Percentiles rank a stretch among this genome's conserved stretches.
Conservation (phyloP, 2,797 vertebrate species). For the Delichon dasypus region DNA sequence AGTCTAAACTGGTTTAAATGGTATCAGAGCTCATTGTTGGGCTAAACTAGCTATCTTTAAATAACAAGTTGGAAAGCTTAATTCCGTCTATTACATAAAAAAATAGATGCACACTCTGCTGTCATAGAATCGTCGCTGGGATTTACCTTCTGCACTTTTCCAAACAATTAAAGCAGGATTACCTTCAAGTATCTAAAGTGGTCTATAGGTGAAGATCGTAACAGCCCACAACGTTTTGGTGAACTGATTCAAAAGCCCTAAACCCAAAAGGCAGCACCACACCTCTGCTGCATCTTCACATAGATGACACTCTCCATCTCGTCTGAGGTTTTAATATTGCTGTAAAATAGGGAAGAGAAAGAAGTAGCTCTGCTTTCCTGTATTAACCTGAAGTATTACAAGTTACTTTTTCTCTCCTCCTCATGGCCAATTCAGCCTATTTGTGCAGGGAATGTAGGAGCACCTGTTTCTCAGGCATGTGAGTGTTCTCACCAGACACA, state of each 20-base stretch:
- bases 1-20: neutral
- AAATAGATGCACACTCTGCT: neutral
- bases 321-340: neutral
- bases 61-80: neutral
- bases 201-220: neutral
- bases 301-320: neutral
- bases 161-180: neutral
- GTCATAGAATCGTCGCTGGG: neutral
- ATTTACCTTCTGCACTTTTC: neutral
- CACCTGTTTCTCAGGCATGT: accelerated
- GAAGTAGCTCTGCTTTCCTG: neutral
- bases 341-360: neutral
- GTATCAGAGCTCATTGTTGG: neutral
- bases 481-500: accelerated
- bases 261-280: neutral
- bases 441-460: neutral
- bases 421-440: neutral
- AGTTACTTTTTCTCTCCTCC: neutral
- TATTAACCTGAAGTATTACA: neutral
- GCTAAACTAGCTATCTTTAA: neutral
- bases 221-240: neutral
- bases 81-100: neutral
- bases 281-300: neutral
- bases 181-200: neutral
- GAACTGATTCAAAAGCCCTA: neutral